Conservation (phyloP, 2,888 invertebrate genomes). For the Drosophila histrio region DNA sequence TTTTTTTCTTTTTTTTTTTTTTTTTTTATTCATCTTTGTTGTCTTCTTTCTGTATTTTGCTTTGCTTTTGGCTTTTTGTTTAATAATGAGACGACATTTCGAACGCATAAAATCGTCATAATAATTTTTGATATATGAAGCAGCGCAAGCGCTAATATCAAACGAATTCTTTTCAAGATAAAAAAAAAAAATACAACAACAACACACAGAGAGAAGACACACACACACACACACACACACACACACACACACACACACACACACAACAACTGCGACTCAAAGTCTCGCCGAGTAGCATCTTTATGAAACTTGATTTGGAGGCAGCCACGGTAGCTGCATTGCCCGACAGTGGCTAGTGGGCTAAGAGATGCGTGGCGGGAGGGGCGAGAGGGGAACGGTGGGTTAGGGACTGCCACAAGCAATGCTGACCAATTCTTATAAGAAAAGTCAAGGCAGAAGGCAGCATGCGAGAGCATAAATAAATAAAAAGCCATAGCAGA, state of each 20-base stretch:
- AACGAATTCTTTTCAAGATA: conserved; percentile 83
- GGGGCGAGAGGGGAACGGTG: not conserved
- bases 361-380: not conserved
- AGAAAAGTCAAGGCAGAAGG: conserved; percentile 63
- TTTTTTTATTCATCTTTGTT: conserved; percentile 1
- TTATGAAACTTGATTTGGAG: conserved; percentile 32
- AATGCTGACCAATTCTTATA: conserved; percentile 72
- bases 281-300: conserved; percentile 37
- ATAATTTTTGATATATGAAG: conserved; percentile 84
- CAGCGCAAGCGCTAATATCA: conserved; percentile 83
- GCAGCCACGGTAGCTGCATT: conserved; percentile 55
- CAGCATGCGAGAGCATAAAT: conserved; percentile 68
- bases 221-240: conserved; percentile 1
- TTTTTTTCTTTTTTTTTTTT: conserved; percentile 3
- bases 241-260: conserved; percentile 29
- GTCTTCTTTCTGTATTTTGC: conserved; percentile 53
- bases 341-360: not conserved
- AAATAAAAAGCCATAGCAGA: conserved; percentile 65
- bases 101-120: conserved; percentile 84
- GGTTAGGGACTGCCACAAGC: conserved; percentile 27
- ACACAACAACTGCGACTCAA: conserved; percentile 38
- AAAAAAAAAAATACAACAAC: conserved; percentile 44
- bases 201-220: not conserved
- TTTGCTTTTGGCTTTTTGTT: conserved; percentile 70
- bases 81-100: conserved; percentile 84